A percentile compares a stretch with the other conserved stretches of the same genome.
These are phyloP conservation scores for Aspidapion aeneum DNA, from an alignment of 2,888 invertebrate genomes.

Conservation along the genomic window DNA sequence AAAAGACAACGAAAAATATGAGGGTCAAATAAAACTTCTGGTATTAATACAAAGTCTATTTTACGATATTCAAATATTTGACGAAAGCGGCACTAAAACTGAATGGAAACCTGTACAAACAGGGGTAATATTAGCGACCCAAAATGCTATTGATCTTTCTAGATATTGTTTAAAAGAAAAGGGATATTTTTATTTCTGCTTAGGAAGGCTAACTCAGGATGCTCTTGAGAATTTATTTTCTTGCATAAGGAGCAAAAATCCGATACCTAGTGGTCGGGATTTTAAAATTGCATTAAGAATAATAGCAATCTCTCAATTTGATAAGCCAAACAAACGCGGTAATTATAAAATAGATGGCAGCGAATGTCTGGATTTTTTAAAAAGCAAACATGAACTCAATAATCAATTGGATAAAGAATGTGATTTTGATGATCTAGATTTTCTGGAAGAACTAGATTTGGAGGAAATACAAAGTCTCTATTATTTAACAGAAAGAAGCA, in stretches of 20 bases:
- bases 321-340: constrained; percentile 15
- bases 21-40: too few species aligned
- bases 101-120: constrained; percentile 27
- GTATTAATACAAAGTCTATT: too few species aligned
- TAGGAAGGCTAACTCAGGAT: constrained; percentile 27
- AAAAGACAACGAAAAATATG: constrained; percentile 23
- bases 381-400: constrained; percentile 5
- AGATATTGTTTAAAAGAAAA: constrained; percentile 19
- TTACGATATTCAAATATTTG: too few species aligned
- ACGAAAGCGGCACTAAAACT: too few species aligned
- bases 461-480: not conserved
- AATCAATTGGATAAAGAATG: not conserved
- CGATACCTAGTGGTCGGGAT: constrained; percentile 23
- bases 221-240: constrained; percentile 28
- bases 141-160: constrained; percentile 26
- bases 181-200: constrained; percentile 25
- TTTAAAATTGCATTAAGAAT: constrained; percentile 27
- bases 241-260: constrained; percentile 22
- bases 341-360: constrained; percentile 27
- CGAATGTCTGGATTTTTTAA: constrained; percentile 24
- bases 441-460: not conserved
- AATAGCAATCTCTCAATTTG: constrained; percentile 26
- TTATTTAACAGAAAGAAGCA: not conserved
- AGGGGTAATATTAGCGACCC: constrained; percentile 22
- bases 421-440: not conserved